phyloP scores from a whole-genome alignment of 1,140 invertebrate genomes.

The Aphelinus atriplicis region DNA sequence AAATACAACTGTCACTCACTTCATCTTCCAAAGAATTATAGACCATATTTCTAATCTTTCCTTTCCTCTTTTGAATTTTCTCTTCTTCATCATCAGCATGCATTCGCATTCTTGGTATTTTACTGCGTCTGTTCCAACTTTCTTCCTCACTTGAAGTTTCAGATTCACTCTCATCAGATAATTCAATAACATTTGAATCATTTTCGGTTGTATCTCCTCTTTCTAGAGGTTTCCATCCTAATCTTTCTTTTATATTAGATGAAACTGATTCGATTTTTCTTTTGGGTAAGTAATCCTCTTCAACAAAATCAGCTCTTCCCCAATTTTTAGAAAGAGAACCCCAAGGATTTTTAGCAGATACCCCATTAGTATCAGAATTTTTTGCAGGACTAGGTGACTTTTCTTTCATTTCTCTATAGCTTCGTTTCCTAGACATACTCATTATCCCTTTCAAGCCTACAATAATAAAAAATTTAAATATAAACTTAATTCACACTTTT shows the following conservation, averaged over 20 bases:
- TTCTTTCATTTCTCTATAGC: constrained; percentile 53
- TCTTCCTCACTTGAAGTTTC: constrained; percentile 66
- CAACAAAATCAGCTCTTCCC: constrained; percentile 71
- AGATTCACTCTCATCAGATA: constrained; percentile 49
- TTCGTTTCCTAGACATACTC: constrained; percentile 66
- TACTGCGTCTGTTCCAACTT: constrained; percentile 71
- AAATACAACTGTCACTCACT: constrained; percentile 6
- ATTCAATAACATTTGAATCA: constrained; percentile 24
- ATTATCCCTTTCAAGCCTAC: constrained; percentile 67
- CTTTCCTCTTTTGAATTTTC: constrained; percentile 64
- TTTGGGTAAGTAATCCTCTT: constrained; percentile 65
- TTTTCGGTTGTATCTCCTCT: constrained; percentile 4
- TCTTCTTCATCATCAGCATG: constrained; percentile 87
- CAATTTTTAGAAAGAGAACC: constrained; percentile 75
- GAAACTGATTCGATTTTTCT: constrained; percentile 12
- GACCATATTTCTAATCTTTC: constrained; percentile 28
- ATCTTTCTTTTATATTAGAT: constrained; percentile 55
- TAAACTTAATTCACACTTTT: too few relatives aligned
- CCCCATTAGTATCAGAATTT: constrained; percentile 46
- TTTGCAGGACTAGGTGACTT: constrained; percentile 39
- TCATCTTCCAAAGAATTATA: neutral
- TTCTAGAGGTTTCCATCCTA: constrained; percentile 53
- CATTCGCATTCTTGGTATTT: constrained; percentile 82
- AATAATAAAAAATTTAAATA: constrained; percentile 28
- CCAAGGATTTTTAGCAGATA: constrained; percentile 75